Percentiles rank a stretch among this genome's conserved stretches.
phyloP scores from a whole-genome alignment of 2,797 vertebrate genomes.

The Crenichthys baileyi region DNA sequence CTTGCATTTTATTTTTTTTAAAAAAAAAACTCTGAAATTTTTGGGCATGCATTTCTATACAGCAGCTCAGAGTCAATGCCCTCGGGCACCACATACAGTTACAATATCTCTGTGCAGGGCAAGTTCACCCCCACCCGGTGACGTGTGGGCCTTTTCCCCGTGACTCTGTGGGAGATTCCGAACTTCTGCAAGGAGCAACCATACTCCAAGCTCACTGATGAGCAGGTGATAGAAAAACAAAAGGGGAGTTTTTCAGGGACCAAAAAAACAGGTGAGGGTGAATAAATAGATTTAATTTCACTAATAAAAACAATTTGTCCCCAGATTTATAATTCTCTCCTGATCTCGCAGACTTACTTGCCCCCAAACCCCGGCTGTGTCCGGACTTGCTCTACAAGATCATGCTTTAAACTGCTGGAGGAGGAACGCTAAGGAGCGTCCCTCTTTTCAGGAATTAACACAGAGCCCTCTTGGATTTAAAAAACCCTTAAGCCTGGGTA shows the following conservation, averaged over 20 bases:
- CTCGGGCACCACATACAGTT: not conserved
- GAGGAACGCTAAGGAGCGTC: slow-evolving; percentile 93
- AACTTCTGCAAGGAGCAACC: slow-evolving; percentile 98
- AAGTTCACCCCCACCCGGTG: slow-evolving; percentile 98
- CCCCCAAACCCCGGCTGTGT: slow-evolving; percentile 92
- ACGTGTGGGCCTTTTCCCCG: slow-evolving; percentile 96
- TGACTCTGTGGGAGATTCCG: slow-evolving; percentile 96
- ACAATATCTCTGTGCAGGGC: slow-evolving; percentile 78
- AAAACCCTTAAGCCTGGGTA: slow-evolving; percentile 58
- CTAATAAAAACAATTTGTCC: not conserved
- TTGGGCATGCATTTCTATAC: too few species aligned
- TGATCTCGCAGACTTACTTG: slow-evolving; percentile 87
- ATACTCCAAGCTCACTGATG: slow-evolving; percentile 94
- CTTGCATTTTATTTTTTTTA: too few species aligned
- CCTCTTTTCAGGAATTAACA: slow-evolving; percentile 95
- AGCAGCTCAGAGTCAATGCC: too few species aligned
- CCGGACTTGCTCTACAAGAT: slow-evolving; percentile 94
- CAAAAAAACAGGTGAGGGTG: slow-evolving; percentile 90
- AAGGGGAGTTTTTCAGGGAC: slow-evolving; percentile 98
- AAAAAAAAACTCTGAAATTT: too few species aligned
- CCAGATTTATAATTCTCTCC: not conserved
- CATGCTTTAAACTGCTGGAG: slow-evolving; percentile 98
- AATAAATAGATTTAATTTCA: not conserved
- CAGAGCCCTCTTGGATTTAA: slow-evolving; percentile 84
- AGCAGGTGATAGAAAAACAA: slow-evolving; percentile 99